A percentile compares a stretch with the other conserved stretches of the same genome.
Conservation (phyloP, 1,140 invertebrate species). For the Musca vetustissima region DNA sequence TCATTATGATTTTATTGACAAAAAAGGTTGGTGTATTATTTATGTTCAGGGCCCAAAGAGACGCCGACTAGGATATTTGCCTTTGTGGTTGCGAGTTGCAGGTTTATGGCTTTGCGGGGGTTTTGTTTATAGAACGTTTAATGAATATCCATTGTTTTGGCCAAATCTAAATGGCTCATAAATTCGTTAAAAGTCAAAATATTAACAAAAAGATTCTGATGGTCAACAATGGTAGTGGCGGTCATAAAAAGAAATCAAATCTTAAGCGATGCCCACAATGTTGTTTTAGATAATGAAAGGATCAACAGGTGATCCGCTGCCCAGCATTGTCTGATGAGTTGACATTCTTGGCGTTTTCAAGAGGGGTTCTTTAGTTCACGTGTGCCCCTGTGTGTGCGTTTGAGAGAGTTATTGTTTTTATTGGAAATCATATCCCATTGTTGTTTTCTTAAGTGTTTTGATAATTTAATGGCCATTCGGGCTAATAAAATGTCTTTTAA, state of each 20-base stretch:
- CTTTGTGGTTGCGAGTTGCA: no score
- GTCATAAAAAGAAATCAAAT: no score
- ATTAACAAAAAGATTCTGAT: conserved; percentile 12
- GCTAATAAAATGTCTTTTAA: conserved; percentile 32
- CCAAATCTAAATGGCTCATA: conserved; percentile 6
- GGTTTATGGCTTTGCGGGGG: no score
- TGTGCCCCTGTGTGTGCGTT: background rate
- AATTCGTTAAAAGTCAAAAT: conserved; percentile 17
- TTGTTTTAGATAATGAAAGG: conserved; percentile 38
- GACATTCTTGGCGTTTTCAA: conserved; percentile 2
- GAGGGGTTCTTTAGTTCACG: conserved; percentile 33
- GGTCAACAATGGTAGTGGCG: no score
- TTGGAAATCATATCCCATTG: background rate
- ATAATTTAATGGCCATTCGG: conserved; percentile 13
- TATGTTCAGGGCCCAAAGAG: no score
- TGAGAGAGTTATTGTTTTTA: conserved; percentile 1
- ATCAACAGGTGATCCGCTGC: conserved; percentile 43
- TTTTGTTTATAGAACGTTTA: no score
- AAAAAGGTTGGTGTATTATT: no score
- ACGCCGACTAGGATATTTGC: no score
- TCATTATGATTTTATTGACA: no score
- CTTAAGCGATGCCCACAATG: background rate
- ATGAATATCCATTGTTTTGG: conserved; percentile 2
- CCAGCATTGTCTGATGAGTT: conserved; percentile 13
- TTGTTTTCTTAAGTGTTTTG: conserved; percentile 1